A percentile compares a stretch with the other conserved stretches of the same genome.
Evolutionary conservation across 2,888 invertebrate genomes (phyloP).

Genomic region (Coronaproctus castanopsis): DNA sequence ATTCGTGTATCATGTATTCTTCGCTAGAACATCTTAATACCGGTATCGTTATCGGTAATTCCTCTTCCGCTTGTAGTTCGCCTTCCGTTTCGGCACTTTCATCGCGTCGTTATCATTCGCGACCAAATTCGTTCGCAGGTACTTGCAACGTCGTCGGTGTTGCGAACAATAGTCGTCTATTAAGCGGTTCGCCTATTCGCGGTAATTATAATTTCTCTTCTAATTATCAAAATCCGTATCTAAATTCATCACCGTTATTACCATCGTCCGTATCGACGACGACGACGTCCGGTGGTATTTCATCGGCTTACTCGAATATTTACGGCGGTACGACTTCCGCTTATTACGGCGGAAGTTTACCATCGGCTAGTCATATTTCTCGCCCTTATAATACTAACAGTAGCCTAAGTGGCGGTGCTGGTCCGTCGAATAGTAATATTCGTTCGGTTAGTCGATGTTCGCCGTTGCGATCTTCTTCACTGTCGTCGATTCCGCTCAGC

Average conservation of each 20-base stretch:
- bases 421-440: too few species aligned
- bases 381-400: too few species aligned
- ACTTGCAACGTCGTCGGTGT: not conserved
- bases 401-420: too few species aligned
- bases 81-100: not conserved
- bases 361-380: too few species aligned
- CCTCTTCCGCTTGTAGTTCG: too few species aligned
- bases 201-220: slow-evolving; percentile 10
- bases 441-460: too few species aligned
- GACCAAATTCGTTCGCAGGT: not conserved
- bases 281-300: too few species aligned
- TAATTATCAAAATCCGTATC: slow-evolving; percentile 6
- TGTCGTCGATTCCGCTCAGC: too few species aligned
- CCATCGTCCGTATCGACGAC: slow-evolving; percentile 3
- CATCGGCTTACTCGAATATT: slow-evolving; percentile 28
- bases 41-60: too few species aligned
- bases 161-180: not conserved
- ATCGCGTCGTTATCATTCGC: not conserved
- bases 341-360: slow-evolving; percentile 45
- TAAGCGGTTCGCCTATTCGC: not conserved
- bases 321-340: slow-evolving; percentile 43
- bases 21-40: too few species aligned
- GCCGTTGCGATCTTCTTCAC: too few species aligned
- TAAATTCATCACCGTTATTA: slow-evolving; percentile 10
- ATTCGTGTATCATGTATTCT: too few species aligned